A percentile compares a stretch with the other conserved stretches of the same genome.
These are phyloP conservation scores for Harpalus rufipes DNA, from an alignment of 2,888 invertebrate species.

Conservation along the genomic window DNA sequence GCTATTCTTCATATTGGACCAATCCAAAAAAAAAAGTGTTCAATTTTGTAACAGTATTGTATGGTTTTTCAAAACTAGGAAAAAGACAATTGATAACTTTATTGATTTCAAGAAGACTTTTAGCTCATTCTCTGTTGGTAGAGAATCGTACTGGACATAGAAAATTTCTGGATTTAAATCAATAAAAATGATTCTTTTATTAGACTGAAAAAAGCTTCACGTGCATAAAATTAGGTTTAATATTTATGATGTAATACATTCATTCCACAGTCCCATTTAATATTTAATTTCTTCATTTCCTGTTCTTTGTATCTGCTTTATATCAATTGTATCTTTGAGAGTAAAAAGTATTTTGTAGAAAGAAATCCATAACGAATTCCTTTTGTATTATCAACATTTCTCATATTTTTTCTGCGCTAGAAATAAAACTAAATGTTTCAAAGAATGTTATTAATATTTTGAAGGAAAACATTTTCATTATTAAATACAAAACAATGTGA, in stretches of 20 bases:
- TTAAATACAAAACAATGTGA: slow-evolving; percentile 10
- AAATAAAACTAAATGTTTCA: slow-evolving; percentile 13
- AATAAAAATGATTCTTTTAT: too few relatives aligned
- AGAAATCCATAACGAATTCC: slow-evolving; percentile 48
- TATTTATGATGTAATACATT: slow-evolving; percentile 16
- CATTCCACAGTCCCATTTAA: slow-evolving; percentile 17
- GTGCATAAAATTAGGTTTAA: too few relatives aligned
- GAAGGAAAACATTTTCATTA: slow-evolving; percentile 45
- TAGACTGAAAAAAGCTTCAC: too few relatives aligned
- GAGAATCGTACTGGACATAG: too few relatives aligned
- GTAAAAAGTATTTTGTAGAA: slow-evolving; percentile 21
- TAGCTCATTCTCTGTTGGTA: too few relatives aligned
- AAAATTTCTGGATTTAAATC: too few relatives aligned
- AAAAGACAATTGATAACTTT: too few relatives aligned
- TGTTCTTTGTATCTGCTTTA: slow-evolving; percentile 13
- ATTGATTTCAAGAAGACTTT: too few relatives aligned
- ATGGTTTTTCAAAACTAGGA: too few relatives aligned
- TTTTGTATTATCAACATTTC: slow-evolving; percentile 35
- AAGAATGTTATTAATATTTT: slow-evolving; percentile 42
- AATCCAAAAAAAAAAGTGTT: too few relatives aligned
- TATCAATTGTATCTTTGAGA: slow-evolving; percentile 39
- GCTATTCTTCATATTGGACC: too few relatives aligned
- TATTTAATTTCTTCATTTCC: slow-evolving; percentile 41
- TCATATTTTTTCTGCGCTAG: slow-evolving; percentile 35
- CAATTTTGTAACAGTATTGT: too few relatives aligned